phyloP scores from a whole-genome alignment of 37 sponge, comb jelly and placozoan genomes.

The Geodia barretti region DNA sequence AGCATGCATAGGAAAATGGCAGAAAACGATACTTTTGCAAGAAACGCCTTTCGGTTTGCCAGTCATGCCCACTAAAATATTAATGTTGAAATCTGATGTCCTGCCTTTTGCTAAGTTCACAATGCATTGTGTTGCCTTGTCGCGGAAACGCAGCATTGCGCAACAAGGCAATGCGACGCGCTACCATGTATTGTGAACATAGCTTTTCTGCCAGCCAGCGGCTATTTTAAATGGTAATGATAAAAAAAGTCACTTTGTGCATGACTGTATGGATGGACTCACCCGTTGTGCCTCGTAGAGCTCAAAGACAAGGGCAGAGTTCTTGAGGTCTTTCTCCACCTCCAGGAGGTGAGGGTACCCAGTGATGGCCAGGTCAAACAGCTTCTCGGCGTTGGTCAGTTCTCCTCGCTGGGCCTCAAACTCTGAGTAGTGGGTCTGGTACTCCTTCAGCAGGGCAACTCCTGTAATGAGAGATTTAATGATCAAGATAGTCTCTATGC shows the following conservation, averaged over 20 bases:
- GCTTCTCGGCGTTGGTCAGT: slow-evolving; percentile 96
- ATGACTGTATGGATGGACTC: background rate
- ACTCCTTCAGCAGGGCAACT: slow-evolving; percentile 74
- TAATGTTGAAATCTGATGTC: too few species aligned
- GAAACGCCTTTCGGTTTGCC: background rate
- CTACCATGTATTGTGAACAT: too few species aligned
- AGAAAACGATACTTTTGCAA: too few species aligned
- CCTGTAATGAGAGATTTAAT: too few species aligned
- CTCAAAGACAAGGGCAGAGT: slow-evolving; percentile 75
- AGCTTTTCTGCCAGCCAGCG: too few species aligned
- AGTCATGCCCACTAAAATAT: background rate
- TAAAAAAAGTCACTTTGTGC: too few species aligned
- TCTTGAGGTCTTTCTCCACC: slow-evolving; percentile 85
- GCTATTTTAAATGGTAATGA: too few species aligned
- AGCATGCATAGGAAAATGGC: too few species aligned
- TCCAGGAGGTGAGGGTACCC: slow-evolving; percentile 85
- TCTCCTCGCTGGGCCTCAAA: slow-evolving; percentile 87
- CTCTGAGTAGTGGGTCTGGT: slow-evolving; percentile 63
- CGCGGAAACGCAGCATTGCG: too few species aligned
- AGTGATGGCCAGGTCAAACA: slow-evolving; percentile 96
- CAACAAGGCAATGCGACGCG: background rate
- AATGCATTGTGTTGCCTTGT: too few species aligned
- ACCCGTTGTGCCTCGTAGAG: slow-evolving; percentile 93
- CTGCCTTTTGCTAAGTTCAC: too few species aligned
- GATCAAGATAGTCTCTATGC: too few species aligned